Conservation (phyloP, 2,113 vertebrate species). For the Aptenodytes forsteri region DNA sequence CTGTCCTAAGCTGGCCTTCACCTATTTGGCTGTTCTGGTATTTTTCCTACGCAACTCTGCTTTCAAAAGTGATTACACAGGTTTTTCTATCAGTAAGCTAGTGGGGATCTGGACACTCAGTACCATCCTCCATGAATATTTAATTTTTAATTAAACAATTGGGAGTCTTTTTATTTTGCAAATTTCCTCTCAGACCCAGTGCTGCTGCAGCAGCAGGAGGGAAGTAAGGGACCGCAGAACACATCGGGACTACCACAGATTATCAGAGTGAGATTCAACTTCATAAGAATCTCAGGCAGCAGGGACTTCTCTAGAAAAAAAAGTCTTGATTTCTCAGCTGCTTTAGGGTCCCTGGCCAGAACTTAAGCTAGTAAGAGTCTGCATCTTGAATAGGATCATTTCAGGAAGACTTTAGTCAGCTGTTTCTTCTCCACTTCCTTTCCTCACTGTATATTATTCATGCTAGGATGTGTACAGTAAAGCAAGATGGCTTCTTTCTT, state of each 20-base stretch:
- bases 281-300: background rate
- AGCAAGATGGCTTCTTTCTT: background rate
- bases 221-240: background rate
- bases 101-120: background rate
- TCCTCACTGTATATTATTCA: background rate
- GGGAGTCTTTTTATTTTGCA: background rate
- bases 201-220: background rate
- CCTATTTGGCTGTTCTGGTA: background rate
- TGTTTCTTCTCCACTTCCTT: background rate
- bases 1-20: background rate
- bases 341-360: background rate
- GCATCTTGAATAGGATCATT: background rate
- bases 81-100: background rate
- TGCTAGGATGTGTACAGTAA: background rate
- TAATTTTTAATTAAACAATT: conserved; percentile 18
- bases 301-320: background rate
- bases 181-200: background rate
- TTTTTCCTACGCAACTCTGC: background rate
- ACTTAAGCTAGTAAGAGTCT: background rate
- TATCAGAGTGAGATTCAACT: background rate
- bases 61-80: background rate
- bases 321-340: background rate
- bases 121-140: background rate
- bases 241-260: background rate
- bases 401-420: background rate